These are phyloP conservation scores for Kryptolebias ocellatus DNA, from an alignment of 2,797 vertebrate genomes.

Conservation along the genomic window DNA sequence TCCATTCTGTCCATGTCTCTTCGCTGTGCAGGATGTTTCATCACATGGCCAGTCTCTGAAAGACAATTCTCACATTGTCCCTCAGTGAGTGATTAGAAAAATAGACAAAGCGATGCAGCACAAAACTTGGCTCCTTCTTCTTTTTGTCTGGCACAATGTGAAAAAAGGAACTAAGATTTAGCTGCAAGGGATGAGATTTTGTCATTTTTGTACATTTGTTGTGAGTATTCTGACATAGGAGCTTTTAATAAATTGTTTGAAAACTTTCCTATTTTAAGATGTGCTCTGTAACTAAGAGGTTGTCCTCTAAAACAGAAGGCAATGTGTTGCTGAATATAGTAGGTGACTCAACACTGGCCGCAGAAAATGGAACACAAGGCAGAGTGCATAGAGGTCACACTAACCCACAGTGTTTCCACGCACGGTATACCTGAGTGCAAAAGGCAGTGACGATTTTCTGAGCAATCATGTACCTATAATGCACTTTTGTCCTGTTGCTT, in stretches of 20 bases:
- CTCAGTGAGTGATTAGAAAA: slow-evolving; percentile 58
- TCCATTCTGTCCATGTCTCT: slow-evolving; percentile 75
- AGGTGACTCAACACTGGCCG: slow-evolving; percentile 59
- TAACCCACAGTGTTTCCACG: slow-evolving; percentile 33
- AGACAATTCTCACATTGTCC: slow-evolving; percentile 77
- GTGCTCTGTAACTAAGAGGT: slow-evolving; percentile 7
- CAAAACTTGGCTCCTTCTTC: slow-evolving; percentile 29
- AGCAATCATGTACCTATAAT: slow-evolving; percentile 7
- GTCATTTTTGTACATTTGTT: not conserved
- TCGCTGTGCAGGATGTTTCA: slow-evolving; percentile 62
- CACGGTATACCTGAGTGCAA: slow-evolving; percentile 23
- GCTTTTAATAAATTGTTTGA: slow-evolving; percentile 2
- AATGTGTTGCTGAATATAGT: slow-evolving; percentile 43
- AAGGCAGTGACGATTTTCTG: slow-evolving; percentile 22
- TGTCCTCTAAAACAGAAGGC: slow-evolving; percentile 41
- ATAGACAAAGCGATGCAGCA: slow-evolving; percentile 41
- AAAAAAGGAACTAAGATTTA: not conserved
- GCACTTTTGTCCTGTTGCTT: slow-evolving; percentile 44
- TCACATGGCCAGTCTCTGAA: slow-evolving; percentile 53
- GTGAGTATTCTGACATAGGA: not conserved
- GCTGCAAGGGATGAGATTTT: slow-evolving; percentile 11
- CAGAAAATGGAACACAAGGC: slow-evolving; percentile 52
- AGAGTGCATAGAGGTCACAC: slow-evolving; percentile 67
- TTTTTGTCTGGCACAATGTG: not conserved
- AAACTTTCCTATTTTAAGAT: slow-evolving; percentile 19